Evolutionary conservation across 1,140 invertebrate species (phyloP), one percentile per base, ranked within the genome.

Genomic region (Gryon sp.): DNA sequence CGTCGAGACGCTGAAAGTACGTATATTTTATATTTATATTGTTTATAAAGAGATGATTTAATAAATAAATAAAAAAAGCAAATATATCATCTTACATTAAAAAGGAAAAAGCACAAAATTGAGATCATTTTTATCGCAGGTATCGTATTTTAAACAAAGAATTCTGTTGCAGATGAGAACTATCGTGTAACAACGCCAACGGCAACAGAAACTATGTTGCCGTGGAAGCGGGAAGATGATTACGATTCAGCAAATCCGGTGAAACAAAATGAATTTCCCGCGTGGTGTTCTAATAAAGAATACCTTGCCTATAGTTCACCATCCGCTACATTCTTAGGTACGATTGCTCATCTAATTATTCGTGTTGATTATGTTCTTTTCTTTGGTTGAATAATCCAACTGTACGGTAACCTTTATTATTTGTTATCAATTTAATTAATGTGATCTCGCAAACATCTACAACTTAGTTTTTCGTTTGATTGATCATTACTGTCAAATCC

Each of bases 231-330:
- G 5, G 93, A 93, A 68, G 94, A 94, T 55, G 91, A 93, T 66
- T 90, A 92, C 53, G 90, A 92, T 12, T 91, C 92, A 59, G 91
- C 91, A 15, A 91, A 92, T 22, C 93, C 93, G 12, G 83, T 96
- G n/a, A 93, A 95, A 79, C 96, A 97, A 87, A 93, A 93, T 55
- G 96, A 97, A 85, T 97, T 97, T 86, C 96, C 96, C 9, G 92
- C 94, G 1, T 97, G 96, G 96, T 95, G 95, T 43, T 95, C 95
- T 1, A 97, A 97, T 83, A 96, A 96, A 83, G 96, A 98, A 84
- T 97, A 97, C 83, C 88, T 96, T 55, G 93, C 94, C n/a, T 97
- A 97, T 82, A 95, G 93, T 86, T 97, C 95, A 34, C 96, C 96
- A 1, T 96, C 95, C 9, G 94, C 95, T 20, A 97, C 96, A 30